Conservation (phyloP, 2,888 invertebrate species). For the Nymphalis urticae region DNA sequence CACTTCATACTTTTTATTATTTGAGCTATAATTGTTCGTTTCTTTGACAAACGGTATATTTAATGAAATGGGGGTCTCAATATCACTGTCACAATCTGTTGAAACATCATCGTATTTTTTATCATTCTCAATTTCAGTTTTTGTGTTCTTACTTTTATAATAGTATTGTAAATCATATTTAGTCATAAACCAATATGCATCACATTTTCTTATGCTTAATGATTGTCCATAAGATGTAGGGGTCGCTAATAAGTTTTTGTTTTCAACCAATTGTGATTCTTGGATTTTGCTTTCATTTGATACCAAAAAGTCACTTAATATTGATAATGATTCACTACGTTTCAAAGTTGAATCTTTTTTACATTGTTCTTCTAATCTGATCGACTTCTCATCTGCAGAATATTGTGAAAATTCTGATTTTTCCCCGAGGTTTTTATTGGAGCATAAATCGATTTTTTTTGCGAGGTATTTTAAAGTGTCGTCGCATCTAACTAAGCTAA, state of each 20-base stretch:
- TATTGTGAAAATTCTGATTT: background rate
- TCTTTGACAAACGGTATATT: constrained; percentile 9
- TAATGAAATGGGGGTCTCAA: constrained; percentile 24
- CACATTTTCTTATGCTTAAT: constrained; percentile 26
- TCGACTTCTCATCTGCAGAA: background rate
- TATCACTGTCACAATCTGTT: constrained; percentile 40
- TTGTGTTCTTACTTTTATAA: background rate
- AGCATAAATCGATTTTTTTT: background rate
- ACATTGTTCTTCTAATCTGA: background rate
- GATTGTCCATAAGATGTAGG: background rate
- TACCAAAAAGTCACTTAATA: constrained; percentile 45
- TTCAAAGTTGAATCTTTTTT: constrained; percentile 10
- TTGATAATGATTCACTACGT: constrained; percentile 49
- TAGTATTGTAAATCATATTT: constrained; percentile 35
- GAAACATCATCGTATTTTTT: constrained; percentile 26
- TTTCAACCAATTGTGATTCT: constrained; percentile 47
- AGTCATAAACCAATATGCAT: constrained; percentile 43
- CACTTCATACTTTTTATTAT: constrained; percentile 19
- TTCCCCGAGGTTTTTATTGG: background rate
- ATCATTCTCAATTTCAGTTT: background rate
- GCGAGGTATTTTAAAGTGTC: constrained; percentile 18
- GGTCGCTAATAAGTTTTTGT: background rate
- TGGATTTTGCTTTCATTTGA: constrained; percentile 26
- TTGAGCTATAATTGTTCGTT: background rate
- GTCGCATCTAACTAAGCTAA: constrained; percentile 57